Conservation (phyloP, 1,140 invertebrate genomes). For the Rhysida immarginata region DNA sequence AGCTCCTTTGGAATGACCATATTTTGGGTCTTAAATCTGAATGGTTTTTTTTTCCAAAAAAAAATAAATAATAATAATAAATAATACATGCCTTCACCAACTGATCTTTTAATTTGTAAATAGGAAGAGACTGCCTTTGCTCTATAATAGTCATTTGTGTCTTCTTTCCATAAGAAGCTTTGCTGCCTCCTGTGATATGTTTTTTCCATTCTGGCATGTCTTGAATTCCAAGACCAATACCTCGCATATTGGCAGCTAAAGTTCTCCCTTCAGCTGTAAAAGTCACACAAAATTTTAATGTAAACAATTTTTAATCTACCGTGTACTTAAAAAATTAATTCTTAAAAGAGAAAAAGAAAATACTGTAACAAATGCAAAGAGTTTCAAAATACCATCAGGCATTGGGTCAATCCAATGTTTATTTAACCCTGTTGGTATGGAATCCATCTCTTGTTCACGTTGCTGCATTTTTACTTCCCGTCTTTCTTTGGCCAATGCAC, state of each 20-base stretch:
- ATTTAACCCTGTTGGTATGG: slow-evolving; percentile 60
- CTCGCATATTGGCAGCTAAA: slow-evolving; percentile 59
- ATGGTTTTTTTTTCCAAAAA: no score
- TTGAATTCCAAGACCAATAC: slow-evolving; percentile 60
- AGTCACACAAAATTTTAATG: slow-evolving; percentile 11
- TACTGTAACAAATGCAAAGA: slow-evolving; percentile 11
- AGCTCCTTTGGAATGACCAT: no score
- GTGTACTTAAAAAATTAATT: background rate
- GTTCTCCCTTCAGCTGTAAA: slow-evolving; percentile 43
- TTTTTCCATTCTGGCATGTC: slow-evolving; percentile 99
- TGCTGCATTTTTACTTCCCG: slow-evolving; percentile 85
- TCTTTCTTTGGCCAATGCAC: slow-evolving; percentile 89
- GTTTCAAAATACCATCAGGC: slow-evolving; percentile 43
- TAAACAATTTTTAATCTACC: background rate
- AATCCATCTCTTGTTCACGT: slow-evolving; percentile 78
- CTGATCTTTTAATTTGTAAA: slow-evolving; percentile 90
- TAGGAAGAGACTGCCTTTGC: slow-evolving; percentile 87
- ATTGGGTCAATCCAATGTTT: slow-evolving; percentile 94
- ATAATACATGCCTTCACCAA: slow-evolving; percentile 67
- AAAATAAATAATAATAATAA: no score
- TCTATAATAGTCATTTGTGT: slow-evolving; percentile 91
- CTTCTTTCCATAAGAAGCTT: slow-evolving; percentile 96
- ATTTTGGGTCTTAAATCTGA: no score
- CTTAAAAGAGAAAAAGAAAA: slow-evolving; percentile 22
- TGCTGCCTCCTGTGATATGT: slow-evolving; percentile 92